phyloP scores from a whole-genome alignment of 2,888 invertebrate species.

The Abscondita cerata region DNA sequence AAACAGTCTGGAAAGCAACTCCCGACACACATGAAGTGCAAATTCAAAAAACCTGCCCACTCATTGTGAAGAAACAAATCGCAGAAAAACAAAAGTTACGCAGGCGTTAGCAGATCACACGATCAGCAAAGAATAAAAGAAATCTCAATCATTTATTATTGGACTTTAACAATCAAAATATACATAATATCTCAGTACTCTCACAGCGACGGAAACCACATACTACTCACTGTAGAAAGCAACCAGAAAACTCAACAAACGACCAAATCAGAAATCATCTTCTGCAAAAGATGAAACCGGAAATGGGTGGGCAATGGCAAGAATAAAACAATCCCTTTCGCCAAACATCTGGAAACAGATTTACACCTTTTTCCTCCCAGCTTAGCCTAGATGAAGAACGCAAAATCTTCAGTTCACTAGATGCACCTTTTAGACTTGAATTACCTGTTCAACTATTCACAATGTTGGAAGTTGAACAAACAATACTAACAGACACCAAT shows the following conservation, averaged over 20 bases:
- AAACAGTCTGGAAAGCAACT: neutral
- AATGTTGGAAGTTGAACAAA: neutral
- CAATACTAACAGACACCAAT: neutral
- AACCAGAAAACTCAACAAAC: too few relatives aligned
- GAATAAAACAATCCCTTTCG: too few relatives aligned
- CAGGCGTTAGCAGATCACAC: too few relatives aligned
- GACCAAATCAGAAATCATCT: neutral
- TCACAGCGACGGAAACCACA: slow-evolving; percentile 1
- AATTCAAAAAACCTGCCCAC: neutral
- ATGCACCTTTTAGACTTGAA: neutral
- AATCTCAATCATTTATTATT: too few relatives aligned
- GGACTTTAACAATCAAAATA: too few relatives aligned
- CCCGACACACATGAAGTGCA: slow-evolving; percentile 6
- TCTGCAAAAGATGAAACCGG: neutral
- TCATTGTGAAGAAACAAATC: too few relatives aligned
- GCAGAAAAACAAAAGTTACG: too few relatives aligned
- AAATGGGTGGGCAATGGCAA: too few relatives aligned
- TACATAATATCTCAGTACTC: neutral
- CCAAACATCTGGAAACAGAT: too few relatives aligned
- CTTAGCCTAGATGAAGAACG: neutral
- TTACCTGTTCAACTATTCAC: too few relatives aligned
- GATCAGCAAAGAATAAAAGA: too few relatives aligned
- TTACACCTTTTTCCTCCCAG: neutral
- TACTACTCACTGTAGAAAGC: too few relatives aligned
- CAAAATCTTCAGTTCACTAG: neutral